Percentiles rank a stretch among this genome's conserved stretches.
These are phyloP conservation scores for Cerceris ruficornis DNA, from an alignment of 2,888 invertebrate genomes.

Conservation along the genomic window DNA sequence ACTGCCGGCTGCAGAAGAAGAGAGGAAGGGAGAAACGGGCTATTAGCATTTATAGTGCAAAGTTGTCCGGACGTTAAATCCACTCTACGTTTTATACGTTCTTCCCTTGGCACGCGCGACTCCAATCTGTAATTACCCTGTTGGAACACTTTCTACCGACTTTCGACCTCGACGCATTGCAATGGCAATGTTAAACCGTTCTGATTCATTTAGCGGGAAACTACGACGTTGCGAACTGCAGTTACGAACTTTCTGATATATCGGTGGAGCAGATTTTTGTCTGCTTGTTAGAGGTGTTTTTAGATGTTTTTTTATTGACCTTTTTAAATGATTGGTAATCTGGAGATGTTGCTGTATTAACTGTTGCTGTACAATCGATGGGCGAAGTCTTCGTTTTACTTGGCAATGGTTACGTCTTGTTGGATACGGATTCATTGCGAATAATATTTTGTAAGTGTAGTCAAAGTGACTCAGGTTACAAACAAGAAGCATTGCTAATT, in stretches of 20 bases:
- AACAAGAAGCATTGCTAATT: too few species aligned
- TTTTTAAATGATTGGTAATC: not conserved
- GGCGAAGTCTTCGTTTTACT: too few species aligned
- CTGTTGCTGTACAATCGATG: too few species aligned
- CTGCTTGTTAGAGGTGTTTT: not conserved
- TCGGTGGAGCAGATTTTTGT: not conserved
- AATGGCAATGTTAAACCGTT: constrained; percentile 26
- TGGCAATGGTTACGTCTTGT: too few species aligned
- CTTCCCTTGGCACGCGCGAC: constrained; percentile 45
- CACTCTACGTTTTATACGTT: constrained; percentile 57
- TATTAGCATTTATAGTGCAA: constrained; percentile 75
- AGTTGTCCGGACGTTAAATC: constrained; percentile 69
- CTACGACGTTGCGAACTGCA: not conserved
- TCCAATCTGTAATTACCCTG: constrained; percentile 56
- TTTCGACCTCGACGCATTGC: constrained; percentile 15
- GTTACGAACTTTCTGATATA: not conserved
- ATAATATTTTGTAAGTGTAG: too few species aligned
- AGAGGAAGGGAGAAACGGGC: constrained; percentile 8
- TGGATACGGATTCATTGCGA: too few species aligned
- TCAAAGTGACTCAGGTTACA: too few species aligned
- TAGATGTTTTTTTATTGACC: not conserved
- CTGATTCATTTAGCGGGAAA: constrained; percentile 22
- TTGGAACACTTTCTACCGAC: constrained; percentile 20
- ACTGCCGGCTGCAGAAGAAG: constrained; percentile 36
- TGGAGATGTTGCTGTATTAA: not conserved